A percentile compares a stretch with the other conserved stretches of the same genome.
Conservation (phyloP, 2,113 vertebrate species). For the Rana temporaria region DNA sequence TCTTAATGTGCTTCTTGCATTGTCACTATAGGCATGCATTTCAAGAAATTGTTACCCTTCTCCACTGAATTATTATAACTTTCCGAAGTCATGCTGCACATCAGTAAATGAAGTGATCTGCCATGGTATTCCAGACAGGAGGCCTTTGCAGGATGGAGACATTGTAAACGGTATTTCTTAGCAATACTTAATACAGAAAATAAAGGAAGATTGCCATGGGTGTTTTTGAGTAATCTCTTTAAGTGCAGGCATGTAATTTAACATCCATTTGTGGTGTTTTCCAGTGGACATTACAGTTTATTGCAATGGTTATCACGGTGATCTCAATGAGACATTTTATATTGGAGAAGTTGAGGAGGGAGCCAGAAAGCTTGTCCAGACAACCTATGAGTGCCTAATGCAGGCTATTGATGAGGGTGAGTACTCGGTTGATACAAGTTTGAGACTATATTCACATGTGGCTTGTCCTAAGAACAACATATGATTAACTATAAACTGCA, state of each 20-base stretch:
- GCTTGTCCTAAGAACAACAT: not conserved
- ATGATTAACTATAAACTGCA: no score
- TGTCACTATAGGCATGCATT: constrained; percentile 83
- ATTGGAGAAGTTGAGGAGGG: constrained; percentile 93
- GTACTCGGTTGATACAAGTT: not conserved
- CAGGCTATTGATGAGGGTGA: constrained; percentile 95
- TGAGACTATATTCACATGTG: not conserved
- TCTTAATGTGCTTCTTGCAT: not conserved
- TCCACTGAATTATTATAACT: constrained; percentile 98
- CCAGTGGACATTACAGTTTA: constrained; percentile 98
- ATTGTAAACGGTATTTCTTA: constrained; percentile 87
- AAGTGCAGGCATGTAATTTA: not conserved
- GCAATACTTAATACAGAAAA: no score
- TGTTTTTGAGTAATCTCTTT: not conserved
- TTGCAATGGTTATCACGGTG: constrained; percentile 95
- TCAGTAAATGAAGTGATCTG: constrained; percentile 99
- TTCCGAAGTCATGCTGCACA: constrained; percentile 97
- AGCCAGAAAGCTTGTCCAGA: constrained; percentile 90
- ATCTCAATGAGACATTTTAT: constrained; percentile 97
- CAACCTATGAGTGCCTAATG: constrained; percentile 98
- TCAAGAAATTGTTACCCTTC: constrained; percentile 97
- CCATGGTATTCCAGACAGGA: constrained; percentile 95
- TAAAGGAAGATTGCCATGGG: no score
- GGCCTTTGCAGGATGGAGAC: constrained; percentile 91
- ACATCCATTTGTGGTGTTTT: not conserved